Conservation (phyloP, 1,140 invertebrate genomes). For the Anastrepha ludens region DNA sequence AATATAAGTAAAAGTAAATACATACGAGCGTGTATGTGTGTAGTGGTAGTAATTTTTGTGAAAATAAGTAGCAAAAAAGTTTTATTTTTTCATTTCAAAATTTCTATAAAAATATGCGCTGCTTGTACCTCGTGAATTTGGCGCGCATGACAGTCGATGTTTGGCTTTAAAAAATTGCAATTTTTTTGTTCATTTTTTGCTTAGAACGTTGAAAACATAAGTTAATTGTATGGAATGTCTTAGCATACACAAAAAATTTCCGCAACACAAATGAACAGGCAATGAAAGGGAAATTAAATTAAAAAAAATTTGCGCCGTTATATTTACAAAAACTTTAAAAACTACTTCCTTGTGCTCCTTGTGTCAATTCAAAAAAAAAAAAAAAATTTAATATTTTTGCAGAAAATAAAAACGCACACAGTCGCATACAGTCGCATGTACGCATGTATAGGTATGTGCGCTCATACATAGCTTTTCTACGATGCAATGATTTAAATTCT, state of each 20-base stretch:
- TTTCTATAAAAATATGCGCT: neutral
- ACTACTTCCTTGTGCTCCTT: neutral
- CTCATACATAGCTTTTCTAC: no score
- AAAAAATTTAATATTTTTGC: neutral
- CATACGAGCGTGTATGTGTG: neutral
- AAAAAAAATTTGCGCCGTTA: conserved; percentile 7
- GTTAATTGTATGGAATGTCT: conserved; percentile 41
- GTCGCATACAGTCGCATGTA: neutral
- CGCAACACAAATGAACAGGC: neutral
- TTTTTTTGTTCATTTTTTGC: neutral
- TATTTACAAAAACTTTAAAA: neutral
- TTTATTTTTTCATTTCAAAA: neutral
- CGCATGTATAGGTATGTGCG: no score
- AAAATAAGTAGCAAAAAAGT: neutral
- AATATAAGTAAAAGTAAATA: conserved; percentile 19
- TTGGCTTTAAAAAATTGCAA: neutral
- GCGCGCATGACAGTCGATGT: conserved; percentile 10
- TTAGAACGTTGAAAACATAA: neutral
- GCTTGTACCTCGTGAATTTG: neutral
- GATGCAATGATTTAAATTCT: neutral
- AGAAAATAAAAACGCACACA: neutral
- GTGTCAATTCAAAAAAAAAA: neutral
- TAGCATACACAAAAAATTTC: conserved; percentile 21
- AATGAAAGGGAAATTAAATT: neutral
- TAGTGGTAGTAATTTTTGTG: neutral